Evolutionary conservation across 1,140 invertebrate genomes (phyloP), one percentile per base, ranked within the genome.

Genomic region (Ptiloglossa arizonensis): DNA sequence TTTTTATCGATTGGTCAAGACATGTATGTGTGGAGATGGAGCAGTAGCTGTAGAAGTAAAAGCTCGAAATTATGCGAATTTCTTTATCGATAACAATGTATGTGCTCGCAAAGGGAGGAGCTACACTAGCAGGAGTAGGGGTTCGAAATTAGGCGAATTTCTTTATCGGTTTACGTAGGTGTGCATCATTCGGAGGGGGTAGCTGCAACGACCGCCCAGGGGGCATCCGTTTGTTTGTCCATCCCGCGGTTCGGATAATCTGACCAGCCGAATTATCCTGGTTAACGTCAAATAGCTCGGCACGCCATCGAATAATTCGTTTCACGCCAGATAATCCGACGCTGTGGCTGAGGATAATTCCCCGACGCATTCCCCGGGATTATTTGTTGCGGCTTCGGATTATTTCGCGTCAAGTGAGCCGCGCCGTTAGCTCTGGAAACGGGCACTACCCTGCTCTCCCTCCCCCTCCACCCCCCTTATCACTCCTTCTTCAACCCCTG

Each of bases 261-360:
- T 50, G 73, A 35, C 66, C 73, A 24, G 54, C 32, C 66, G 66
- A 76, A 69, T 76, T 76, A 76, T 60, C 73, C 73, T 60, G 73
- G 66, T 76, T 76, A 76, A 60, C 73, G 73, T 76, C 73, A 76
- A 76, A 76, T 76, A 76, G 73, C 73, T 76, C 54, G 73, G 73
- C n/a, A 35, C 54, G 17, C 73, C 73, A 69, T 76, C 73, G 38
- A 75, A 75, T 75, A 75, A 75, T 75, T 76, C 73, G 66, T 69
- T 76, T 76, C 64, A 76, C 73, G 73, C 73, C 64, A 35, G 54
- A 46, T 76, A 76, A 76, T 76, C 73, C 73, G 54, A 60, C 54
- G 54, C 66, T 69, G 73, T 66, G 66, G 73, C 48, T 27, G 48
- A 69, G 67, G 73, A 76, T 76, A 76, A 76, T 76, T 69, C 73